A percentile compares a stretch with the other conserved stretches of the same genome.
Conservation (phyloP, 2,797 vertebrate species). For the Periophthalmus magnuspinnatus region DNA sequence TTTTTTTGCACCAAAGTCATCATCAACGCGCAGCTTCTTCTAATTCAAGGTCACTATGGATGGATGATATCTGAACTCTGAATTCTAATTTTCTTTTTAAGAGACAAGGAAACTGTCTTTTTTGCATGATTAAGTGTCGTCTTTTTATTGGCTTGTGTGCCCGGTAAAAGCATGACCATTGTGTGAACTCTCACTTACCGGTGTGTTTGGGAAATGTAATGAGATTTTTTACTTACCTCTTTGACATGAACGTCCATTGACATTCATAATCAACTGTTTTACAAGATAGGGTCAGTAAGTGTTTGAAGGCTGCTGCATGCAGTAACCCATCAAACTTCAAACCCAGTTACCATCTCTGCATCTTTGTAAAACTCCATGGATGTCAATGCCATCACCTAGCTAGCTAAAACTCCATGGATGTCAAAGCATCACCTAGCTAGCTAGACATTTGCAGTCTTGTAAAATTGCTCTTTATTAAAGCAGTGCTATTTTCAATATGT, state of each 20-base stretch:
- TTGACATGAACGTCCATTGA: constrained; percentile 69
- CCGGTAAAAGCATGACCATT: constrained; percentile 80
- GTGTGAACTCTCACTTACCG: constrained; percentile 76
- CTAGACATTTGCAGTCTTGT: constrained; percentile 77
- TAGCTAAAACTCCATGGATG: constrained; percentile 75
- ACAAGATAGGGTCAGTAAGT: constrained; percentile 65
- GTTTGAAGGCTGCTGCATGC: constrained; percentile 75
- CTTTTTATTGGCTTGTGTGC: constrained; percentile 80
- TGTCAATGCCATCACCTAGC: constrained; percentile 74
- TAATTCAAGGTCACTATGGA: constrained; percentile 74
- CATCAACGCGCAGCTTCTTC: constrained; percentile 81
- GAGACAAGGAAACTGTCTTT: constrained; percentile 66
- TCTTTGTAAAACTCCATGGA: constrained; percentile 74
- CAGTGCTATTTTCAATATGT: constrained; percentile 78
- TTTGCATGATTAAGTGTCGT: constrained; percentile 81
- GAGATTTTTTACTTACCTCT: constrained; percentile 75
- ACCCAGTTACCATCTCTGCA: constrained; percentile 66
- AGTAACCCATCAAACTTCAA: constrained; percentile 72
- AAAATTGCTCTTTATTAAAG: constrained; percentile 79
- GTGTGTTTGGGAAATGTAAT: constrained; percentile 75
- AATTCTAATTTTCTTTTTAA: constrained; percentile 50
- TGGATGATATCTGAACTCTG: constrained; percentile 71
- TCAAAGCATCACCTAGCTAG: constrained; percentile 75
- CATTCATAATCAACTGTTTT: constrained; percentile 77
- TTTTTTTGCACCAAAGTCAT: constrained; percentile 83